Evolutionary conservation across 2,797 vertebrate genomes (phyloP).

Genomic region (Emydoidea blandingii): DNA sequence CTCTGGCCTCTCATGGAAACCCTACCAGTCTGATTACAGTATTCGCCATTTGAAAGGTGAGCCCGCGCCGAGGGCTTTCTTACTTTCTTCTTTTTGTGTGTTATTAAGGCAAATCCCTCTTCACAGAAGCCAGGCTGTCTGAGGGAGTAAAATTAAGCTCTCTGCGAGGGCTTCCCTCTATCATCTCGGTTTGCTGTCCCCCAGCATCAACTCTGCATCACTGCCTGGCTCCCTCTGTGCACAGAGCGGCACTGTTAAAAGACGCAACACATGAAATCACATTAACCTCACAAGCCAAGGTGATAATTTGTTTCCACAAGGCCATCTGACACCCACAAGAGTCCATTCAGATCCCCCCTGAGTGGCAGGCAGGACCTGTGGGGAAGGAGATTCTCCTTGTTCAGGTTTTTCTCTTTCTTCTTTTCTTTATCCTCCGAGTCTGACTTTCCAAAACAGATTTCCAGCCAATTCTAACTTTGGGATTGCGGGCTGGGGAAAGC

Average conservation of each 20-base stretch:
- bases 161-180: not conserved
- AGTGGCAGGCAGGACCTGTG: not conserved
- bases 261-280: constrained; percentile 9
- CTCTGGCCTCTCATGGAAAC: not conserved
- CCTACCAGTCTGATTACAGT: not conserved
- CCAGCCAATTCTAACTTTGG: not conserved
- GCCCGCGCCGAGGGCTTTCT: not conserved
- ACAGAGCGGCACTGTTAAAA: not conserved
- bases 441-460: not conserved
- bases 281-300: constrained; percentile 9
- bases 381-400: accelerated
- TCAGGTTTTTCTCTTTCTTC: not conserved
- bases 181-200: not conserved
- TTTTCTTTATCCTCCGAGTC: not conserved
- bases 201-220: accelerated
- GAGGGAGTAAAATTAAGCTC: not conserved
- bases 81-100: accelerated
- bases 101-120: not conserved
- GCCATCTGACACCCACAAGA: constrained; percentile 47
- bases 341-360: not conserved
- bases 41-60: not conserved
- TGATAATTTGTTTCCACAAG: constrained; percentile 49
- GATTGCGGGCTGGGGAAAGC: not conserved
- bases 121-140: not conserved
- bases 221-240: not conserved